Evolutionary conservation across 2,888 invertebrate species (phyloP).

Genomic region (Autographa gamma): DNA sequence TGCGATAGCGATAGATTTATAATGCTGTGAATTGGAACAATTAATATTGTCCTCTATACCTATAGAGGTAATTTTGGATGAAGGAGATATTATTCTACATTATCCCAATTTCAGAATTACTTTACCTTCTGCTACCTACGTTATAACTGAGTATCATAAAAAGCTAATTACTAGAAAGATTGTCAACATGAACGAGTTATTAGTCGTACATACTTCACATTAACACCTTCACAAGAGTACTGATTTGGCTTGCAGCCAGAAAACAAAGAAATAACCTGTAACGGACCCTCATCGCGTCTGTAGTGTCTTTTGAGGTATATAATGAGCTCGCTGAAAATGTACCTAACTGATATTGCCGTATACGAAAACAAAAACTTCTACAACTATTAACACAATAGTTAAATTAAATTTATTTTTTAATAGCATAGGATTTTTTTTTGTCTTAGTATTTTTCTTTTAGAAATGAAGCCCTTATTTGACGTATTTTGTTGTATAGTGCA

Average conservation of each 20-base stretch:
- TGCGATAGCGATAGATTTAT: neutral
- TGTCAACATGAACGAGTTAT: neutral
- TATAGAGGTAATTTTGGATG: neutral
- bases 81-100: neutral
- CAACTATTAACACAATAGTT: neutral
- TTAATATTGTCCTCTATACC: neutral
- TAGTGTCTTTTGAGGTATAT: neutral
- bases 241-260: neutral
- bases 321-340: neutral
- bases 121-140: neutral
- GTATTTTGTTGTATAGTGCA: neutral
- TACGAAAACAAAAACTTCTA: neutral
- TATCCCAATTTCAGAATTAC: no score
- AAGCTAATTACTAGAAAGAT: neutral
- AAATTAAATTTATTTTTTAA: neutral
- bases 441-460: neutral
- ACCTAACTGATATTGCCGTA: neutral
- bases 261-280: neutral
- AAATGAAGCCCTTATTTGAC: neutral
- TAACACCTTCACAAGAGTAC: neutral
- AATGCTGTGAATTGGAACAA: neutral
- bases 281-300: neutral
- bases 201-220: neutral
- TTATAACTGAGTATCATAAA: neutral
- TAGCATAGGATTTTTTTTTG: no score